phyloP scores from a whole-genome alignment of 2,797 vertebrate species.

The Mus minutoides region DNA sequence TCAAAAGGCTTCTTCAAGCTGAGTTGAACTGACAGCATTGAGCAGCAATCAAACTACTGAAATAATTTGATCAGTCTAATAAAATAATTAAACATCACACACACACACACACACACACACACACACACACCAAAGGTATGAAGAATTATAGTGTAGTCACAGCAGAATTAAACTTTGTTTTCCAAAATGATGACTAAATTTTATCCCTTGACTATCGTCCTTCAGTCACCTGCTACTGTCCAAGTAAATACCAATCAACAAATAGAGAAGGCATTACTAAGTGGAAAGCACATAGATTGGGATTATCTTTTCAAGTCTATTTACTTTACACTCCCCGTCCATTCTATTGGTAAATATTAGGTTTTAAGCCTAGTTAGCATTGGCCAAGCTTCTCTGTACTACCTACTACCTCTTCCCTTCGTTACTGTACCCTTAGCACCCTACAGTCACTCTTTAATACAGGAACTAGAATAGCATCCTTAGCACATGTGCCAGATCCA shows the following conservation, averaged over 20 bases:
- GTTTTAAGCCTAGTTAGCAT: background rate
- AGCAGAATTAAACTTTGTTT: background rate
- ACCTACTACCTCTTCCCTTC: background rate
- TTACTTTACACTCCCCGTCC: background rate
- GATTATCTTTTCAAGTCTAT: background rate
- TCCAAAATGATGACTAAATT: background rate
- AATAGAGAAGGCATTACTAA: background rate
- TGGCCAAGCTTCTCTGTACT: background rate
- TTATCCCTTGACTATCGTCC: fast-evolving
- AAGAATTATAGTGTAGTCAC: background rate
- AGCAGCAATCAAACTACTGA: background rate
- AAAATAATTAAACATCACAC: background rate
- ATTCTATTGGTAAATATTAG: background rate
- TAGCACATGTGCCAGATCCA: background rate
- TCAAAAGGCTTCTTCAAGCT: background rate
- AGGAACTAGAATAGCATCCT: background rate
- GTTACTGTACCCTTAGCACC: background rate
- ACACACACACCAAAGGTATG: background rate
- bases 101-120: background rate
- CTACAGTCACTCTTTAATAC: background rate
- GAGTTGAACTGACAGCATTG: background rate
- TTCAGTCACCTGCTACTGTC: background rate
- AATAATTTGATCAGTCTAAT: background rate
- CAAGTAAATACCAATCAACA: background rate
- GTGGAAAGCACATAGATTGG: background rate